Evolutionary conservation across 2,797 vertebrate species (phyloP).

Genomic region (Neomorphus geoffroyi): DNA sequence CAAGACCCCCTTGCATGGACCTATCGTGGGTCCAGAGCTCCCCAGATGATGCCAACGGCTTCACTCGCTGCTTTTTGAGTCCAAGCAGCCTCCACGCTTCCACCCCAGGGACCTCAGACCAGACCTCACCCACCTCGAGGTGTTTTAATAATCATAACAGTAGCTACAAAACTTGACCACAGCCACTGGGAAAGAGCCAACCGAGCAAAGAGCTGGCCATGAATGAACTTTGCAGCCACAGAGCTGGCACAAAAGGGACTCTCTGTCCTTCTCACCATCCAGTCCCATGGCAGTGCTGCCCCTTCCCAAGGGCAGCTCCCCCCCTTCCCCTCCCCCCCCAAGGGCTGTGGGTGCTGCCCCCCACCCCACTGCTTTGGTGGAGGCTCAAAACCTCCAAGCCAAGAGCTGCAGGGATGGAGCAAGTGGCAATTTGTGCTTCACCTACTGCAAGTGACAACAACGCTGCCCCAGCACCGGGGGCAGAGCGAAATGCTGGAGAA

Average conservation of each 20-base stretch:
- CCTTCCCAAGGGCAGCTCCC: accelerated
- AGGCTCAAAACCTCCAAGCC: background rate
- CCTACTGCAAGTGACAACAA: accelerated
- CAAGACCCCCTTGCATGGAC: accelerated
- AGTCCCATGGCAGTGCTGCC: background rate
- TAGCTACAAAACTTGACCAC: background rate
- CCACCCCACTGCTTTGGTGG: background rate
- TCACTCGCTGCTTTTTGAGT: background rate
- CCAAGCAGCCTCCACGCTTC: background rate
- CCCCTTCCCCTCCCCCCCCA: too few relatives aligned
- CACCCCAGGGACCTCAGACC: accelerated
- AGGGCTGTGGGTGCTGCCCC: too few relatives aligned
- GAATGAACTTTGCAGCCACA: background rate
- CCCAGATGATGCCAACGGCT: background rate
- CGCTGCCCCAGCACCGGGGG: accelerated
- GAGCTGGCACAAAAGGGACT: background rate
- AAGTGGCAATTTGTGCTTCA: background rate
- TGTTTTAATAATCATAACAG: background rate
- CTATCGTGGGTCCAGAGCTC: accelerated
- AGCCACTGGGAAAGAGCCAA: background rate
- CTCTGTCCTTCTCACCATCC: background rate
- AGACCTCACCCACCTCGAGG: background rate
- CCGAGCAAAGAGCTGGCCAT: accelerated
- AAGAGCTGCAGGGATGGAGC: background rate
- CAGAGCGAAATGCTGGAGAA: background rate